Base-by-base conservation (phyloP, 2,797 vertebrate genomes). In the Myotis myotis region DNA sequence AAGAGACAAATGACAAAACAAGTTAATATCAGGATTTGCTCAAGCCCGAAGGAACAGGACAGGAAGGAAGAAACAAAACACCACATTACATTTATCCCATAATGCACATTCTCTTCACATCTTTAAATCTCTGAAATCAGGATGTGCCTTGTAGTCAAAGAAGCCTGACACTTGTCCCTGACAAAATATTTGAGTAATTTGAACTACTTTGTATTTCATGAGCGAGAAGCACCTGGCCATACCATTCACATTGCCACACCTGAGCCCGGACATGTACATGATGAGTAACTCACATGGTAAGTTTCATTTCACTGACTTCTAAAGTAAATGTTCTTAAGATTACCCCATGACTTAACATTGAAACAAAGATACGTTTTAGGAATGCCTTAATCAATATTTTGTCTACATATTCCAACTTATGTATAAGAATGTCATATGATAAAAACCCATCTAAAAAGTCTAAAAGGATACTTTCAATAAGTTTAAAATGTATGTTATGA, bases 1-100 rank as follows among this genome's bases (percentile, higher is more conserved):
- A 84, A 81, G 38, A 85, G 68, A 91, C 33, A 95, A 88, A 85
- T 36, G 49, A 36, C 17, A 71, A 80, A 79, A 38, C 13, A 91
- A 93, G n/a, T 70, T 78, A 74, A 19, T n/a, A 66, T 20, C 15
- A 93, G 25, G 7, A 96, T 36, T 86, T 38, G 55, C 49, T 90
- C 25, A 41, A 72, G 28, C 33, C 89, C 12, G 4, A 82, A 85
- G 85, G 8, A 80, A 44, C 11, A 66, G 41, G 44, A 83, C 44
- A 81, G 11, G 47, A 85, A 93, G 12, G 44, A 93, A 87, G 57
- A 68, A 80, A 78, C 9, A 89, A 72, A 76, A 60, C 15, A 33
- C 44, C 11, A 16, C 71, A 62, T 66, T 80, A 71, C 55, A 5
- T 30, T 85, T 87, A 76, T n/a, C 84, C 23, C 13, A 30, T 71